Evolutionary conservation across 1,140 invertebrate species (phyloP), one percentile per base, ranked within the genome.

Genomic region (Bombus picipes): DNA sequence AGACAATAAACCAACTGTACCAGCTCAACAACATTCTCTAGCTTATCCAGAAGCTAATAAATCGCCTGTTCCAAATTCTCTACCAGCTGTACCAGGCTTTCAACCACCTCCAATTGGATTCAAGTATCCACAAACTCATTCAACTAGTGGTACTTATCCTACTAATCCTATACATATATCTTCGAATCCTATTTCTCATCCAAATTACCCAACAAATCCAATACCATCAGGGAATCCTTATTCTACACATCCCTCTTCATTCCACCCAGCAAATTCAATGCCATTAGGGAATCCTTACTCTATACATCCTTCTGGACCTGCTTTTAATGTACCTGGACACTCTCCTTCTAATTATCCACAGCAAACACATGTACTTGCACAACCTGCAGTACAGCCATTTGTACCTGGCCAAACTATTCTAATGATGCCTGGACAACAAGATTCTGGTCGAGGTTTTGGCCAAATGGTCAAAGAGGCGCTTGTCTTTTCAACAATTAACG

Each of bases 381-480:
- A 93, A 77, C 93, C 93, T 41, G 90, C 93, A 32, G 70, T 73
- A 22, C 92, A 92, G 37, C 91, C 92, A 0, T 92, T 88, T 25
- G 79, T 92, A 72, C 90, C 94, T n/a, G 92, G 93, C 12, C 94
- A 93, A 83, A 92, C 92, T 12, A 76, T 93, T 1, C 73, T 94
- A 41, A 82, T 93, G 18, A 72, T 92, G 66, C 91, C 92, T 15
- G 88, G 85, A 32, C 89, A 94, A 15, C 85, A 90, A 70, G 72
- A 87, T 66, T 90, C 79, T 15, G 89, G 92, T n/a, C 79, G 92
- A 70, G 92, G 93, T 41, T 66, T 94, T 4, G 94, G 94, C 18
- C 88, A 94, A 28, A 90, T 94, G 53, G 80, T 94, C 65, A 93
- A 93, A 34, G 94, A 94, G 81, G 94, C 94, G 22, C 86, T 93